Percentiles rank a stretch among this genome's conserved stretches.
Evolutionary conservation across 1,140 invertebrate species (phyloP).

Genomic region (Pseudomyrmex concolor): DNA sequence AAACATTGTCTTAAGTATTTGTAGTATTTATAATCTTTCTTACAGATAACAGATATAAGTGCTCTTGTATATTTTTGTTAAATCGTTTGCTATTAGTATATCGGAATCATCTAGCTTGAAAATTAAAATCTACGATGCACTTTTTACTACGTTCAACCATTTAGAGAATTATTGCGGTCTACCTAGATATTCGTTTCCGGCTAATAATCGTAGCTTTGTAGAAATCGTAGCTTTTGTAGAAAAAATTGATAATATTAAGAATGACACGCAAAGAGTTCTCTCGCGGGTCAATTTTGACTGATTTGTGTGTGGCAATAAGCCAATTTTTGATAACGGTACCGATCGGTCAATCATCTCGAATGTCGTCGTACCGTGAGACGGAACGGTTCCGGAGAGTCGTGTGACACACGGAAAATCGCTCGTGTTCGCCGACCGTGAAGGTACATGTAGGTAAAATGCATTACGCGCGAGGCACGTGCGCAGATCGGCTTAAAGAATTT

Average conservation of each 20-base stretch:
- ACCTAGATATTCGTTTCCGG: slow-evolving; percentile 20
- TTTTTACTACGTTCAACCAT: background rate
- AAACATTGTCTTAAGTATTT: background rate
- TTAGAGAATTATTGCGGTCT: slow-evolving; percentile 25
- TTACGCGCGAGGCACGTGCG: slow-evolving; percentile 57
- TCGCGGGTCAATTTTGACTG: slow-evolving; percentile 41
- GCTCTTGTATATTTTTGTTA: slow-evolving; percentile 10
- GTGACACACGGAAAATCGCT: slow-evolving; percentile 59
- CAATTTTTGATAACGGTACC: slow-evolving; percentile 74
- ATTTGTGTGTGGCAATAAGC: slow-evolving; percentile 65
- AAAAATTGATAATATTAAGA: background rate
- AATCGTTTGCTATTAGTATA: background rate
- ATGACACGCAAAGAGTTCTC: slow-evolving; percentile 24
- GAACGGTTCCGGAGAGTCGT: slow-evolving; percentile 55
- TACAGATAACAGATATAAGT: slow-evolving; percentile 15
- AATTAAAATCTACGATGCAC: slow-evolving; percentile 5
- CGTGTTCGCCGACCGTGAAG: slow-evolving; percentile 53
- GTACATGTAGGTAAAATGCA: slow-evolving; percentile 61
- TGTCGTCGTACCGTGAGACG: slow-evolving; percentile 65
- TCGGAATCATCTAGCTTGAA: slow-evolving; percentile 17
- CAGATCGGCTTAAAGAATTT: slow-evolving; percentile 35
- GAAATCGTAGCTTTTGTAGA: background rate
- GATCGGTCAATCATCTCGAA: slow-evolving; percentile 71
- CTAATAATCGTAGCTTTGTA: background rate
- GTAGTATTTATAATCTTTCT: background rate